phyloP scores from a whole-genome alignment of 2,888 invertebrate genomes.

The Meteorus cinctellus region DNA sequence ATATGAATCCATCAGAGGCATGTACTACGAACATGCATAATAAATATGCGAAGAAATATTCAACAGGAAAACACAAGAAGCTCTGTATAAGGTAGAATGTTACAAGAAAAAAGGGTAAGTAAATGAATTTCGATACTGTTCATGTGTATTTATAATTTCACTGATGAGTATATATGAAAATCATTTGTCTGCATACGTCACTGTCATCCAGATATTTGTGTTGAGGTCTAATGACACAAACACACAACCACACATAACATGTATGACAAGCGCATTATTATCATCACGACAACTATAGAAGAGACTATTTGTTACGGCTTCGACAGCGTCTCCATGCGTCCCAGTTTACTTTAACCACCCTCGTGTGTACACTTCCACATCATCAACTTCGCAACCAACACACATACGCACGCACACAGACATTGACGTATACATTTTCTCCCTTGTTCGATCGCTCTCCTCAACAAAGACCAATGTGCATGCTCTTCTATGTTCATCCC shows the following conservation, averaged over 20 bases:
- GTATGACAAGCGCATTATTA: constrained; percentile 14
- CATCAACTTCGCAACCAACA: constrained; percentile 2
- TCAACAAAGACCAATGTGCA: constrained; percentile 25
- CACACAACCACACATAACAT: neutral
- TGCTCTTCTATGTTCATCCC: constrained; percentile 22
- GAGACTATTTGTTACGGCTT: constrained; percentile 39
- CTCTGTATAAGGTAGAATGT: neutral
- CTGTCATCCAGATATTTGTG: neutral
- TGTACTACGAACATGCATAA: neutral
- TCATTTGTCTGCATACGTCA: neutral
- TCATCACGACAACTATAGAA: constrained; percentile 16
- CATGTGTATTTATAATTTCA: neutral
- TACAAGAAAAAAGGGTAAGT: neutral
- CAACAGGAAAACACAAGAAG: neutral
- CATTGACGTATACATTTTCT: constrained; percentile 18
- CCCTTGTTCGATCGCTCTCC: constrained; percentile 38
- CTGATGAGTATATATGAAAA: neutral
- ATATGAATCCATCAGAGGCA: neutral
- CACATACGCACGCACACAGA: constrained; percentile 16
- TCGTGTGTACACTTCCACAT: constrained; percentile 4
- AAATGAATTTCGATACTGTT: neutral
- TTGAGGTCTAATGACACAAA: neutral
- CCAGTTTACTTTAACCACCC: constrained; percentile 40
- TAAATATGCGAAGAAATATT: neutral
- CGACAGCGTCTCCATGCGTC: constrained; percentile 39